These are phyloP conservation scores for Platycheirus albimanus DNA, from an alignment of 2,888 invertebrate genomes.

Conservation along the genomic window DNA sequence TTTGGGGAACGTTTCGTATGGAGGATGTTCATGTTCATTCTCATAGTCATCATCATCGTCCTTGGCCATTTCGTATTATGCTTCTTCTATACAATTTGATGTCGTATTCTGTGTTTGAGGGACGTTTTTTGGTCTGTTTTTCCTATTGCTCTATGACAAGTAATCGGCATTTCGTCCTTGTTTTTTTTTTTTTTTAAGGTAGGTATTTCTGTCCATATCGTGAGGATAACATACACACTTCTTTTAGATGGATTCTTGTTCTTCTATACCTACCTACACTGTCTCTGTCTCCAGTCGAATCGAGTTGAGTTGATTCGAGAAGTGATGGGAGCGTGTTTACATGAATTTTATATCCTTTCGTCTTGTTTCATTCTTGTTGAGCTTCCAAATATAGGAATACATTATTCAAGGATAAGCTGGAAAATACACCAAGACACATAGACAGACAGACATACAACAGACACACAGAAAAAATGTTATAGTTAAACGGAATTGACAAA, in stretches of 20 bases:
- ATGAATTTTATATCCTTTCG: slow-evolving; percentile 69
- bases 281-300: neutral
- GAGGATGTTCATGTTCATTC: slow-evolving; percentile 16
- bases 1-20: slow-evolving; percentile 51
- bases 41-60: slow-evolving; percentile 15
- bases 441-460: too few relatives aligned
- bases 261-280: neutral
- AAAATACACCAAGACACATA: slow-evolving; percentile 21
- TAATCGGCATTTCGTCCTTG: slow-evolving; percentile 65
- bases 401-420: slow-evolving; percentile 62
- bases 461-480: neutral
- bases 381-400: slow-evolving; percentile 45
- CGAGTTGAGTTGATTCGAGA: too few relatives aligned
- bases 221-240: slow-evolving; percentile 25
- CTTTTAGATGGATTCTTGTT: slow-evolving; percentile 19
- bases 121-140: slow-evolving; percentile 34
- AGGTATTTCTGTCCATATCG: neutral
- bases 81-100: slow-evolving; percentile 54
- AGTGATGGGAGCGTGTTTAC: slow-evolving; percentile 64
- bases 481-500: slow-evolving; percentile 51
- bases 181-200: slow-evolving; percentile 8
- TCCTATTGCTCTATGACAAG: slow-evolving; percentile 52
- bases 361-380: slow-evolving; percentile 45
- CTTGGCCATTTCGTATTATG: slow-evolving; percentile 48
- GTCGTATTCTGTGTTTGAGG: slow-evolving; percentile 42